Conservation (phyloP, 2,888 invertebrate genomes). For the Hirtodrosophila cameraria region DNA sequence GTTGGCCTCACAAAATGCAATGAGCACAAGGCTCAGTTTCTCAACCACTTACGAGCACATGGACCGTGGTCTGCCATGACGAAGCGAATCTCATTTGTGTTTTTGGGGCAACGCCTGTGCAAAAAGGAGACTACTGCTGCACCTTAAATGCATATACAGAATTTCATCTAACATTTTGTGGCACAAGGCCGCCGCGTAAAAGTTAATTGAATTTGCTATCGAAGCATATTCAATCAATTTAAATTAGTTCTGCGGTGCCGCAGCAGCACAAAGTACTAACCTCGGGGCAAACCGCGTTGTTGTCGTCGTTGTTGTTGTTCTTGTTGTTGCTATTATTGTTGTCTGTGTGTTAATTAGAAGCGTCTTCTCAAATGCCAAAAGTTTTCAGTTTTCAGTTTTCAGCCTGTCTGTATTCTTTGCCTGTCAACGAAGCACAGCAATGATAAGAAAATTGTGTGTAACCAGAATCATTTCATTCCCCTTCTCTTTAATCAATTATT, state of each 20-base stretch:
- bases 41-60: conserved; percentile 49
- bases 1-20: conserved; percentile 65
- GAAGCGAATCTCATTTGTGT: conserved; percentile 58
- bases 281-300: conserved; percentile 40
- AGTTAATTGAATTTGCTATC: conserved; percentile 78
- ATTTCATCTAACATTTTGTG: conserved; percentile 34
- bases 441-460: conserved; percentile 49
- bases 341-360: conserved; percentile 71
- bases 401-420: conserved; percentile 7
- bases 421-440: conserved; percentile 28
- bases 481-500: conserved; percentile 75
- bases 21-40: conserved; percentile 48
- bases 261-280: conserved; percentile 46
- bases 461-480: not conserved
- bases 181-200: conserved; percentile 58
- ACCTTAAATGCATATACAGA: conserved; percentile 55
- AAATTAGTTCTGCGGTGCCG: conserved; percentile 69
- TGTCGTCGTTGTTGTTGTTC: too few species aligned
- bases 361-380: conserved; percentile 61
- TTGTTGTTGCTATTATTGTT: too few species aligned
- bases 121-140: conserved; percentile 24
- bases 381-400: conserved; percentile 35
- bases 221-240: conserved; percentile 80
- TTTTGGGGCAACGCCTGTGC: conserved; percentile 22
- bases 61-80: conserved; percentile 40